Conservation (phyloP, 2,113 vertebrate genomes). For the Bombycilla garrulus region DNA sequence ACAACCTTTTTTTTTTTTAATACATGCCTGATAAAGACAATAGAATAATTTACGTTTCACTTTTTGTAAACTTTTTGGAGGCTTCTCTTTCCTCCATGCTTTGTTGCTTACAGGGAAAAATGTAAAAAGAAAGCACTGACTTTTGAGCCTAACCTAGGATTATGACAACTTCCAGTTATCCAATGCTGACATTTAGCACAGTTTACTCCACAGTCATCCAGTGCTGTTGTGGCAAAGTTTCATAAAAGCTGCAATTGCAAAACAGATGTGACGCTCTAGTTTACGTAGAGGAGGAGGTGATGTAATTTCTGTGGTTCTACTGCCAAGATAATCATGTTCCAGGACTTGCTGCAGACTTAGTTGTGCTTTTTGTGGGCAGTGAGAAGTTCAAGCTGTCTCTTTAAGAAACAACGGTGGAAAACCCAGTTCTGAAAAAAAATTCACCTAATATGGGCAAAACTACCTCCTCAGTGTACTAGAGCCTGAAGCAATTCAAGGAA, state of each 20-base stretch:
- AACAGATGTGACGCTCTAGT: neutral
- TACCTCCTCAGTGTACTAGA: neutral
- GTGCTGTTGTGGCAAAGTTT: neutral
- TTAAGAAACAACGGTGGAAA: neutral
- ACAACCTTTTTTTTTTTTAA: neutral
- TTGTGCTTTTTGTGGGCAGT: neutral
- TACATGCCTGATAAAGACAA: rapidly evolving
- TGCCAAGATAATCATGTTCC: neutral
- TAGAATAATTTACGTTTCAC: neutral
- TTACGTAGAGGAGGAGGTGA: neutral
- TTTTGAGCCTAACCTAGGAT: neutral
- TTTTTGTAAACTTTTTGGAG: neutral
- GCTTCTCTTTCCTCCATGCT: neutral
- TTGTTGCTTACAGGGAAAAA: neutral
- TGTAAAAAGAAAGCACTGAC: neutral
- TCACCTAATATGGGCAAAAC: neutral
- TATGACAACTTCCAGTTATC: neutral
- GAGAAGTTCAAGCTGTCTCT: neutral
- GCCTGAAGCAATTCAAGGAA: neutral
- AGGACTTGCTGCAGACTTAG: neutral
- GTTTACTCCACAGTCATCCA: neutral
- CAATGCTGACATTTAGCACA: neutral
- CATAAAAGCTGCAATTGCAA: neutral
- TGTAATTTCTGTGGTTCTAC: neutral
- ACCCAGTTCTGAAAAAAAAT: neutral